A percentile compares a stretch with the other conserved stretches of the same genome.
Evolutionary conservation across 2,888 invertebrate species (phyloP).

Genomic region (Heteromurus nitidus): DNA sequence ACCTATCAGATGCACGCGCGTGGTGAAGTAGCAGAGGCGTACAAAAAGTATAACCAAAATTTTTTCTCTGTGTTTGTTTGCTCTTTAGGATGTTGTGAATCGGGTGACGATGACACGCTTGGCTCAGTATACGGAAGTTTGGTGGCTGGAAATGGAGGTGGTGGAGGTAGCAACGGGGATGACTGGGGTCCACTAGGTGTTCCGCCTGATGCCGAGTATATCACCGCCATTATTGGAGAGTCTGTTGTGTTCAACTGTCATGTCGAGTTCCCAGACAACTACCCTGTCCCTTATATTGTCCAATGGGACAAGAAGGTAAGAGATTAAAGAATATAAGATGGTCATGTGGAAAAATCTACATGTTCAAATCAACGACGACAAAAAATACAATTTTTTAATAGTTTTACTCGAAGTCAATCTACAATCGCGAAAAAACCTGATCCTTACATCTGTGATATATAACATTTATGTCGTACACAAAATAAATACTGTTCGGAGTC

Average conservation of each 20-base stretch:
- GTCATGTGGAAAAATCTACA: too few species aligned
- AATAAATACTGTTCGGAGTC: too few species aligned
- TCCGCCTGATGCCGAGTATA: conserved; percentile 88
- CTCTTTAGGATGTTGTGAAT: conserved; percentile 73
- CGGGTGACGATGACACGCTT: conserved; percentile 71
- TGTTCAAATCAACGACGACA: too few species aligned
- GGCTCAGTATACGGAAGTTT: conserved; percentile 72
- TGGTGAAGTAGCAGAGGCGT: background rate
- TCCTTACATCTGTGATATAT: too few species aligned
- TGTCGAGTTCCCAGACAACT: conserved; percentile 96
- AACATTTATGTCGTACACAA: too few species aligned
- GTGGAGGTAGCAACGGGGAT: conserved; percentile 71
- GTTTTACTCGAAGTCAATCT: too few species aligned
- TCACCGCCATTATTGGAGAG: conserved; percentile 97
- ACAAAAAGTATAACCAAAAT: background rate
- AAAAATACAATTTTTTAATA: too few species aligned
- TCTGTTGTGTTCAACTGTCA: conserved; percentile 98
- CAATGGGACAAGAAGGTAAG: conserved; percentile 99
- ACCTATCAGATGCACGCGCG: background rate
- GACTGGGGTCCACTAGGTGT: conserved; percentile 72
- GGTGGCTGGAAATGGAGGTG: conserved; percentile 71
- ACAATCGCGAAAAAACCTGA: too few species aligned
- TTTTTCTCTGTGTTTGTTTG: conserved; percentile 27
- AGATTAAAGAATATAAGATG: background rate
- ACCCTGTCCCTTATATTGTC: conserved; percentile 97